phyloP scores from a whole-genome alignment of 2,797 vertebrate species.

The Spinus olivaceus region DNA sequence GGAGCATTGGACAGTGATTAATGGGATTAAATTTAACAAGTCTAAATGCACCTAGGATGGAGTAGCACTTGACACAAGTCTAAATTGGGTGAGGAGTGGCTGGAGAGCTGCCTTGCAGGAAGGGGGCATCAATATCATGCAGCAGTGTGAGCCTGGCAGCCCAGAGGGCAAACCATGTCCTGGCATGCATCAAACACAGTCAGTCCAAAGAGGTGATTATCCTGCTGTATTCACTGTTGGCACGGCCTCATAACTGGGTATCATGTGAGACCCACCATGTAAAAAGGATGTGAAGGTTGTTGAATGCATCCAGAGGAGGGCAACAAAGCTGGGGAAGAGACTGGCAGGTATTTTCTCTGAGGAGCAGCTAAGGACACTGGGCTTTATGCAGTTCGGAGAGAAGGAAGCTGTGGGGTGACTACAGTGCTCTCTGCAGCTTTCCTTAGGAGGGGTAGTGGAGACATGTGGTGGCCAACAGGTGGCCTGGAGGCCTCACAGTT shows the following conservation, averaged over 20 bases:
- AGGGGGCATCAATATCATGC: neutral
- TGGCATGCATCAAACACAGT: neutral
- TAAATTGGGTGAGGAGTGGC: neutral
- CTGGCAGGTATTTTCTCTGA: neutral
- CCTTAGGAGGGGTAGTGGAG: neutral
- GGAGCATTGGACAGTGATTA: neutral
- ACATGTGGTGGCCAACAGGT: neutral
- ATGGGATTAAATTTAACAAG: neutral
- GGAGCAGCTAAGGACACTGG: neutral
- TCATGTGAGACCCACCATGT: neutral
- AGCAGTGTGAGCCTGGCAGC: neutral
- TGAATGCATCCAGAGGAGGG: neutral
- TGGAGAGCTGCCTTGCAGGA: neutral
- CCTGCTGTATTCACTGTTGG: neutral
- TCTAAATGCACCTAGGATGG: neutral
- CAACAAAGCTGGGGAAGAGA: neutral
- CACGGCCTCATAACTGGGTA: fast-evolving
- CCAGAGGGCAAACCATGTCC: neutral
- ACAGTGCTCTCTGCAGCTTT: neutral
- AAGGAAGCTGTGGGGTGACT: neutral
- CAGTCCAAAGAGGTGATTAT: neutral
- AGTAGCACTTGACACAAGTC: neutral
- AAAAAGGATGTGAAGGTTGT: neutral
- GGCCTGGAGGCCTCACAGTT: neutral
- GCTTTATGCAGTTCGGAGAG: neutral